Evolutionary conservation across 2,113 vertebrate genomes (phyloP).

Genomic region (Willisornis vidua): DNA sequence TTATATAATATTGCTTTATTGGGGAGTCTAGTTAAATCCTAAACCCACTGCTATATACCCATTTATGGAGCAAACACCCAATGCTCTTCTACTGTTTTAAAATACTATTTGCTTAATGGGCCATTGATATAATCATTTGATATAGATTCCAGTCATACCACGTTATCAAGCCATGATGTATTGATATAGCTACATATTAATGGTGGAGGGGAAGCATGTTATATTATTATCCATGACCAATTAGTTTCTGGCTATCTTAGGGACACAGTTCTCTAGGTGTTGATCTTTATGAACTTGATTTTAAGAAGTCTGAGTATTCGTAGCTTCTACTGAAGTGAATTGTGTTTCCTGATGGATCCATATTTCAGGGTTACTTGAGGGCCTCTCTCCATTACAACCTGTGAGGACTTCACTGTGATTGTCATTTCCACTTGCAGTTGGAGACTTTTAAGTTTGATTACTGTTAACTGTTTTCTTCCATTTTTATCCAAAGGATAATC

Average conservation of each 20-base stretch:
- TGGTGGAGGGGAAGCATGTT: constrained; percentile 55
- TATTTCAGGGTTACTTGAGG: background rate
- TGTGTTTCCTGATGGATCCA: constrained; percentile 1
- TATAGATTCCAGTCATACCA: constrained; percentile 64
- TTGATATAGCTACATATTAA: constrained; percentile 63
- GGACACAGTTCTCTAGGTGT: constrained; percentile 34
- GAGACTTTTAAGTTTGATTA: background rate
- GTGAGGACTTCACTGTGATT: background rate
- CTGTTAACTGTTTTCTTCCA: background rate
- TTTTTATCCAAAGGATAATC: background rate
- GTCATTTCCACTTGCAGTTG: background rate
- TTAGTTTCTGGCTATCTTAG: constrained; percentile 58
- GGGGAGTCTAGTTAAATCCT: constrained; percentile 44
- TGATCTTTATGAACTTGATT: constrained; percentile 15
- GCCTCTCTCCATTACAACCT: background rate
- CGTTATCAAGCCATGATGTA: constrained; percentile 57
- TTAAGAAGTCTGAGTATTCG: constrained; percentile 3
- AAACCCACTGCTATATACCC: constrained; percentile 42
- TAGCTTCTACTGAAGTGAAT: background rate
- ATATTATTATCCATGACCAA: constrained; percentile 70
- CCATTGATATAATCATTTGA: constrained; percentile 70
- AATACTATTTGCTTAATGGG: constrained; percentile 72
- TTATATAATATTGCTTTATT: constrained; percentile 43
- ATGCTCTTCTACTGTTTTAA: constrained; percentile 63
- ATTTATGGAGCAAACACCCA: constrained; percentile 41